Evolutionary conservation across 2,113 vertebrate species (phyloP), one percentile per base, ranked within the genome.

Genomic region (Podocnemis expansa): DNA sequence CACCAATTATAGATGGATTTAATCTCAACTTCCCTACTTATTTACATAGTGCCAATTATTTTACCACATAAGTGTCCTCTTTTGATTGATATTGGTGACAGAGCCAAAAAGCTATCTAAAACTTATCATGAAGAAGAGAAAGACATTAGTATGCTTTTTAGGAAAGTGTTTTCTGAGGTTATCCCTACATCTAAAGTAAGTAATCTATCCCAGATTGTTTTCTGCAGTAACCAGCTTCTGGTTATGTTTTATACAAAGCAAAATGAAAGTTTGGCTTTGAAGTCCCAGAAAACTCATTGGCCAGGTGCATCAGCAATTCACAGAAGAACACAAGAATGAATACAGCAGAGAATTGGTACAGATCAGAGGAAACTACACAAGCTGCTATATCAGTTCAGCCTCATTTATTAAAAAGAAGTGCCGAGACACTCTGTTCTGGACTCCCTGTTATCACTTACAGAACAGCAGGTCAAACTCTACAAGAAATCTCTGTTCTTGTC

Each of bases 321-420:
- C 0, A 7, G 92, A 95, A 96, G 93, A 52, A 90, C 95, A 95
- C 31, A 81, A 87, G 93, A 96, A 95, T 95, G 89, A 92, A 94
- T 10, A 82, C 91, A 95, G 87, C 41, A 75, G 96, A 96, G 96
- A 91, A 82, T 5, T 54, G 5, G 49, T 75, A 85, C 87, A 97
- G 97, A 97, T 97, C 97, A 97, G 97, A 98, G 95, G 94, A 85
- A 96, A 89, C 91, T 95, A 91, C 93, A 88, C 52, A 88, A 96
- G 92, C 94, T 4, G 55, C 94, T 90, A 82, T 83, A 96, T 83
- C 93, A 88, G 92, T 97, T 97, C 95, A 87, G 96, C 94, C 95
- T 95, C 96, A 96, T 96, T 94, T 95, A 92, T 96, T 95, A 92
- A 96, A 97, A 96, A 76, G 70, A 91, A 89, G 88, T 95, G 93